phyloP scores from a whole-genome alignment of 2,888 invertebrate species.

The Dinocampus coccinellae region DNA sequence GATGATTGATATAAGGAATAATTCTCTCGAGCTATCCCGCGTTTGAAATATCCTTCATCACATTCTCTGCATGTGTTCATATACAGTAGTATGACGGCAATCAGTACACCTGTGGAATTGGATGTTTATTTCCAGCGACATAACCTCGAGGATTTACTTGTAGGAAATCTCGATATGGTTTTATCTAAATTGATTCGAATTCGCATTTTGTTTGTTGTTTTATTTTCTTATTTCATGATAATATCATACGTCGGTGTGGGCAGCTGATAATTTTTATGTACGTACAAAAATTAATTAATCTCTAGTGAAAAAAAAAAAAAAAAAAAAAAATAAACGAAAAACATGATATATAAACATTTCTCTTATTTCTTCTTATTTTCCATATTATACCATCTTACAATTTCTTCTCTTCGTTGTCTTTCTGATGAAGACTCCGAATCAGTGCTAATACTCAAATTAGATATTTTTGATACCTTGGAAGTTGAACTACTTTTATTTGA shows the following conservation, averaged over 20 bases:
- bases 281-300: too few species aligned
- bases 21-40: too few species aligned
- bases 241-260: too few species aligned
- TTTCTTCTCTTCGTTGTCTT: background rate
- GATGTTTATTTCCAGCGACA: background rate
- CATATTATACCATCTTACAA: background rate
- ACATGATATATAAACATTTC: background rate
- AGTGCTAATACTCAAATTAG: background rate
- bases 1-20: too few species aligned
- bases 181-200: background rate
- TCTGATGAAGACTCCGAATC: background rate
- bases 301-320: too few species aligned
- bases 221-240: too few species aligned
- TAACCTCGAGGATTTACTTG: background rate
- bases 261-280: too few species aligned
- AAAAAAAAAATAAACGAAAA: background rate
- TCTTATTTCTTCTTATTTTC: background rate
- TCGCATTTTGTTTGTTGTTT: too few species aligned
- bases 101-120: background rate
- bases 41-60: too few species aligned
- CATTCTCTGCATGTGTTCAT: too few species aligned
- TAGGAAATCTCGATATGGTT: background rate
- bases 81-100: too few species aligned
- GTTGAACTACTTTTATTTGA: background rate
- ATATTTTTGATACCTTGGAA: background rate